These are phyloP conservation scores for Puntigrus tetrazona DNA, from an alignment of 2,113 vertebrate genomes.

Conservation along the genomic window DNA sequence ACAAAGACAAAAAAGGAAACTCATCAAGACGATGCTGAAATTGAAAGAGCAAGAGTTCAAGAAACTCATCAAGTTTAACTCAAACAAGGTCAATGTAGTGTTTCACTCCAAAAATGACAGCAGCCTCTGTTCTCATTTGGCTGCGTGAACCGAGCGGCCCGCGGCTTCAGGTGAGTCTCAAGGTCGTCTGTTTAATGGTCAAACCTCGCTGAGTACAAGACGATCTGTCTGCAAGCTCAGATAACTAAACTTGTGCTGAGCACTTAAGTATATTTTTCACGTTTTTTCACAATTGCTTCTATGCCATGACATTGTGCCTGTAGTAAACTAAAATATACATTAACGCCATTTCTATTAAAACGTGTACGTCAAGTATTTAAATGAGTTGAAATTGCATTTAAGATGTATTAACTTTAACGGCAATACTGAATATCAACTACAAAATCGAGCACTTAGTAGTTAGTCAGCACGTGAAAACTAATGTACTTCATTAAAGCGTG, in stretches of 20 bases:
- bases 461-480: not conserved
- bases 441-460: not conserved
- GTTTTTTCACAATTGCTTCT: not conserved
- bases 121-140: constrained; percentile 8
- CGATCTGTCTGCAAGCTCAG: not conserved
- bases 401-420: not conserved
- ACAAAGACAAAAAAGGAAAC: constrained; percentile 38
- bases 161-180: constrained; percentile 22
- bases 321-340: no score
- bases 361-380: no score
- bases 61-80: constrained; percentile 34
- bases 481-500: not conserved
- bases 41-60: constrained; percentile 16
- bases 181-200: not conserved
- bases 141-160: not conserved
- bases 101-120: constrained; percentile 20
- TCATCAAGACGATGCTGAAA: constrained; percentile 12
- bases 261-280: not conserved
- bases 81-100: constrained; percentile 4
- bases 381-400: not conserved
- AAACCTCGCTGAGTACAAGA: not conserved
- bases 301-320: no score
- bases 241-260: not conserved
- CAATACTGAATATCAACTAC: not conserved
- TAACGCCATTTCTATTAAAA: no score